phyloP scores from a whole-genome alignment of 2,797 vertebrate species.

The Mus minutoides region DNA sequence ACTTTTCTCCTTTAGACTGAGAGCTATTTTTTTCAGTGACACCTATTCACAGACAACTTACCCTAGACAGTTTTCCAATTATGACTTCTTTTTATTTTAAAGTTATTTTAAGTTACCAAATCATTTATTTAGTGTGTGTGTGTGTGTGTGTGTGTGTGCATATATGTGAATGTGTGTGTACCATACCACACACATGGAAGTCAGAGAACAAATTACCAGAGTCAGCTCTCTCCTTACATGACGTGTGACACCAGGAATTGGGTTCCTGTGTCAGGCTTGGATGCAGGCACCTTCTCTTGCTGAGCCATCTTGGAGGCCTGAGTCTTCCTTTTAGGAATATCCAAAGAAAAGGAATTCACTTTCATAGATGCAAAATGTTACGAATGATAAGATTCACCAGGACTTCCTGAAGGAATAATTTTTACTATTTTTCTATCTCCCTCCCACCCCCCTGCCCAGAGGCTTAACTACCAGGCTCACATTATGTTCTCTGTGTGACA shows the following conservation, averaged over 20 bases:
- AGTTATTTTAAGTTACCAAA: background rate
- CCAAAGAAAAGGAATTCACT: background rate
- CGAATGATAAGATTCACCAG: background rate
- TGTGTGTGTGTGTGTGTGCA: background rate
- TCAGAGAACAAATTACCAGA: background rate
- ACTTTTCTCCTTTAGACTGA: background rate
- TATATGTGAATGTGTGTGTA: background rate
- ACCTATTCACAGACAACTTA: background rate
- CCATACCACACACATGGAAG: background rate
- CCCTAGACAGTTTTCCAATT: conserved; percentile 7
- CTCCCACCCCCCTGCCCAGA: accelerated
- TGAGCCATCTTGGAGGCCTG: background rate
- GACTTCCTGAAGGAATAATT: background rate
- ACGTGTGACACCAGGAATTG: background rate
- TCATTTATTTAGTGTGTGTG: background rate
- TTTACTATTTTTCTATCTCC: conserved; percentile 21
- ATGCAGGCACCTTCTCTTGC: background rate
- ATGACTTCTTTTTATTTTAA: background rate
- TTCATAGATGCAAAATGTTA: background rate
- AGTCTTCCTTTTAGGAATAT: background rate
- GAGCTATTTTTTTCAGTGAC: background rate
- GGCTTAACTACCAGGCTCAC: background rate
- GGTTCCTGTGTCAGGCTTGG: background rate
- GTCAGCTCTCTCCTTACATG: background rate
- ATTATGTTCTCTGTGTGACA: conserved; percentile 21